These are phyloP conservation scores for Hydropsyche tenuis DNA, from an alignment of 1,140 invertebrate genomes.

Conservation along the genomic window DNA sequence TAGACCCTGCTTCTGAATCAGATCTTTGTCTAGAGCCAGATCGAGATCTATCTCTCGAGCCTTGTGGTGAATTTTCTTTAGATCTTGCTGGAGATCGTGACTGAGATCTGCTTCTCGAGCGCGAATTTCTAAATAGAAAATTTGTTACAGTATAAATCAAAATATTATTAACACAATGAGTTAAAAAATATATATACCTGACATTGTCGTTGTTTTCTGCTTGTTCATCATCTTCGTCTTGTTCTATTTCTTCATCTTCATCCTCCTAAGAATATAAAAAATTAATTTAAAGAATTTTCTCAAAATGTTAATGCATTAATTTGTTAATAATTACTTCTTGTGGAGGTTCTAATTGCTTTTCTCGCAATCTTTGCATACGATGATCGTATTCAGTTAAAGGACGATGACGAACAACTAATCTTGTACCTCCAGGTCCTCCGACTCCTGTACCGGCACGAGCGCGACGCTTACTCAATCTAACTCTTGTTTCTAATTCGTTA, in stretches of 20 bases:
- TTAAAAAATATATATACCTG: background rate
- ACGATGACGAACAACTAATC: constrained; percentile 89
- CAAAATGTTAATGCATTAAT: constrained; percentile 26
- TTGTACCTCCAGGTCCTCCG: constrained; percentile 76
- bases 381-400: constrained; percentile 87
- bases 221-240: constrained; percentile 74
- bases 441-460: constrained; percentile 70
- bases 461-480: constrained; percentile 88
- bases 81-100: constrained; percentile 52
- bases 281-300: background rate
- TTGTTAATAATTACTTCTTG: constrained; percentile 53
- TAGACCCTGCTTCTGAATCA: constrained; percentile 45
- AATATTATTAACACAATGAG: no score
- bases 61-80: constrained; percentile 54
- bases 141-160: background rate
- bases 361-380: constrained; percentile 83
- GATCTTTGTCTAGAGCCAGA: constrained; percentile 41
- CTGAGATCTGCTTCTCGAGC: constrained; percentile 51
- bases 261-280: constrained; percentile 61
- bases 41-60: constrained; percentile 55
- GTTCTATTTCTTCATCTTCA: constrained; percentile 66
- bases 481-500: constrained; percentile 96
- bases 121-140: constrained; percentile 45
- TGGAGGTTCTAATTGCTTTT: constrained; percentile 87
- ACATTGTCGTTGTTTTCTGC: constrained; percentile 15